Conservation (phyloP, 1,140 invertebrate genomes). For the Atta cephalotes region DNA sequence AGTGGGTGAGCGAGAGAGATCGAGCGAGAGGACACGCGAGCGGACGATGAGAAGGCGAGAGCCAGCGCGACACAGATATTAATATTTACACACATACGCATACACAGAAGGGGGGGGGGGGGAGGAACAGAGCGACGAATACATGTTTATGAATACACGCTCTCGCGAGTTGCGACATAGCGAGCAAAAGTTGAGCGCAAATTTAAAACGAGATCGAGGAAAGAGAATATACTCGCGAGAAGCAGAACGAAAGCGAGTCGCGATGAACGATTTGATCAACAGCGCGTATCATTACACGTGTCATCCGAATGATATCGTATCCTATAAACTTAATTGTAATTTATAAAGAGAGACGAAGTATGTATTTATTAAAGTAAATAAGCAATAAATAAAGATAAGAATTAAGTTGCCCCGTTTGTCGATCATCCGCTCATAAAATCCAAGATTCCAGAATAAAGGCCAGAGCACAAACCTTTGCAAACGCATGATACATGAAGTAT, state of each 20-base stretch:
- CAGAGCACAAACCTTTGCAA: no score
- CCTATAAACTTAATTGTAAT: constrained; percentile 86
- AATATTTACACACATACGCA: constrained; percentile 52
- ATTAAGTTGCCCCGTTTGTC: constrained; percentile 45
- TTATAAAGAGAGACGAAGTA: constrained; percentile 86
- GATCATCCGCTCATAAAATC: background rate
- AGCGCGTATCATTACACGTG: constrained; percentile 72
- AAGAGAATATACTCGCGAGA: constrained; percentile 37
- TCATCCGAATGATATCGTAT: constrained; percentile 81
- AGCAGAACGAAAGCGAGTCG: constrained; percentile 43
- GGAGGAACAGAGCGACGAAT: constrained; percentile 44
- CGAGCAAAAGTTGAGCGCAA: background rate
- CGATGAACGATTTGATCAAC: constrained; percentile 62
- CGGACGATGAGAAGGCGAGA: constrained; percentile 70
- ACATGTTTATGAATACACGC: background rate
- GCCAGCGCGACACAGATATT: constrained; percentile 71
- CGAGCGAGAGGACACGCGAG: constrained; percentile 67
- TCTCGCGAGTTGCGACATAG: constrained; percentile 5
- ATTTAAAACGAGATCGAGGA: constrained; percentile 11
- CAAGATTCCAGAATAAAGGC: background rate
- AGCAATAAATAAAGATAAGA: constrained; percentile 85
- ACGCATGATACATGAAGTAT: no score
- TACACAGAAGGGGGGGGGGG: background rate
- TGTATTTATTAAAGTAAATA: constrained; percentile 87
- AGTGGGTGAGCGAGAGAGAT: constrained; percentile 75